A percentile compares a stretch with the other conserved stretches of the same genome.
Conservation (phyloP, 2,888 invertebrate species). For the Eubasilissa splendida region DNA sequence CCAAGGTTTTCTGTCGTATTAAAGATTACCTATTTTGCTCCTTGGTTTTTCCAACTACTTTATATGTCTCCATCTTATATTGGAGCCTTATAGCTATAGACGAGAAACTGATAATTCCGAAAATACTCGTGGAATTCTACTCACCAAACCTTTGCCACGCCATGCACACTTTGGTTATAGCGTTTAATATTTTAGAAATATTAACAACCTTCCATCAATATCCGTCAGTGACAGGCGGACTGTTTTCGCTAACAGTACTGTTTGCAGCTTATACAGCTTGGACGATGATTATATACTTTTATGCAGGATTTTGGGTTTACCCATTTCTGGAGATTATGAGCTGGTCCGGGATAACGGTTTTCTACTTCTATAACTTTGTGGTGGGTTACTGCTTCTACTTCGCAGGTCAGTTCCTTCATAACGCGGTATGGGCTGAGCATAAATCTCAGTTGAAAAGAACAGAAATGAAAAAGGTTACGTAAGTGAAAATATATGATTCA, state of each 20-base stretch:
- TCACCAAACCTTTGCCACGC: constrained; percentile 95
- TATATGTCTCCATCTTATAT: constrained; percentile 91
- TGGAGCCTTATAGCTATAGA: constrained; percentile 93
- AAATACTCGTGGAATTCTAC: constrained; percentile 86
- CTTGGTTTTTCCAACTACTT: constrained; percentile 84
- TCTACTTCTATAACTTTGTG: constrained; percentile 78
- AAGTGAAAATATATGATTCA: constrained; percentile 58
- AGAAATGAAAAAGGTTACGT: constrained; percentile 71
- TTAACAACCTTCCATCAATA: constrained; percentile 83
- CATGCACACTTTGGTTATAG: constrained; percentile 90
- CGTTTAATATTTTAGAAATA: constrained; percentile 85
- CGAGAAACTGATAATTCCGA: constrained; percentile 91
- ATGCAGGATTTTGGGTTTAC: constrained; percentile 92
- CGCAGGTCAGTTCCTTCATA: constrained; percentile 82
- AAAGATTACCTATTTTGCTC: constrained; percentile 81
- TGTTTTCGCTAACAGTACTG: constrained; percentile 76
- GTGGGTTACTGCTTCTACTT: constrained; percentile 79
- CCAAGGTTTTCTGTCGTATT: constrained; percentile 77
- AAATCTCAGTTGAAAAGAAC: constrained; percentile 70
- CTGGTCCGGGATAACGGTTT: constrained; percentile 80
- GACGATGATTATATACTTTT: constrained; percentile 83
- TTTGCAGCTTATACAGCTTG: constrained; percentile 83
- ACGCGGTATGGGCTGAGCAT: constrained; percentile 81
- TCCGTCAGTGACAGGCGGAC: constrained; percentile 78
- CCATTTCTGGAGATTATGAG: constrained; percentile 88